Conservation (phyloP, 2,113 vertebrate species). For the Gymnobelideus leadbeateri region DNA sequence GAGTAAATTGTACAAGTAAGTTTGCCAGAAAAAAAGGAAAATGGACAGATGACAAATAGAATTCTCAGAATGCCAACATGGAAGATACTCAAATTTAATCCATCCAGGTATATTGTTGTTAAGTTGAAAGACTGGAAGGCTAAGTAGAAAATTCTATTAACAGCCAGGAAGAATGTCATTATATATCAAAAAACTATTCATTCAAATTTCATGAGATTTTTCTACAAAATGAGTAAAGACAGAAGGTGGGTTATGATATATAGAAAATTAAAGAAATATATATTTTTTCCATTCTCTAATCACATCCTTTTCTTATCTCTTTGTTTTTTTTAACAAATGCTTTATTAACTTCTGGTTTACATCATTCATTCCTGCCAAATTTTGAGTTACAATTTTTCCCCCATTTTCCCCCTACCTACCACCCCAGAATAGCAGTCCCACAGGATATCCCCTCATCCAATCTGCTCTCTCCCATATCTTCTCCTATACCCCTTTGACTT, state of each 20-base stretch:
- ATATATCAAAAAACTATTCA: background rate
- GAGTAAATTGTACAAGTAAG: background rate
- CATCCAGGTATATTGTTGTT: background rate
- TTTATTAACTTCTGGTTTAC: too few relatives aligned
- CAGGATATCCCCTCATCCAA: too few relatives aligned
- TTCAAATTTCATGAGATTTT: background rate
- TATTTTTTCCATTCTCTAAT: background rate
- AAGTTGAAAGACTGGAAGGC: background rate
- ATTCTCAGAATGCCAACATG: background rate
- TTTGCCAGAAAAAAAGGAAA: background rate
- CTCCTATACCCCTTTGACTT: too few relatives aligned
- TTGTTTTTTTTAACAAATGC: too few relatives aligned
- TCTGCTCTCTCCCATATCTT: too few relatives aligned
- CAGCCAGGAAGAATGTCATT: background rate
- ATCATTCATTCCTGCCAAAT: too few relatives aligned
- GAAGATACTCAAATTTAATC: background rate
- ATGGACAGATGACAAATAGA: background rate
- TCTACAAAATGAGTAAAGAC: background rate
- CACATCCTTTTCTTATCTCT: background rate
- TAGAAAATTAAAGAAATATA: background rate
- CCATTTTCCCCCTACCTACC: too few relatives aligned
- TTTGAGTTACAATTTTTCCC: too few relatives aligned
- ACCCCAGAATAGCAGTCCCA: too few relatives aligned
- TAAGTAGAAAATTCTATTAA: background rate
- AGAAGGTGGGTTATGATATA: background rate